Conservation (phyloP, 2,113 vertebrate species). For the Cyanistes caeruleus region DNA sequence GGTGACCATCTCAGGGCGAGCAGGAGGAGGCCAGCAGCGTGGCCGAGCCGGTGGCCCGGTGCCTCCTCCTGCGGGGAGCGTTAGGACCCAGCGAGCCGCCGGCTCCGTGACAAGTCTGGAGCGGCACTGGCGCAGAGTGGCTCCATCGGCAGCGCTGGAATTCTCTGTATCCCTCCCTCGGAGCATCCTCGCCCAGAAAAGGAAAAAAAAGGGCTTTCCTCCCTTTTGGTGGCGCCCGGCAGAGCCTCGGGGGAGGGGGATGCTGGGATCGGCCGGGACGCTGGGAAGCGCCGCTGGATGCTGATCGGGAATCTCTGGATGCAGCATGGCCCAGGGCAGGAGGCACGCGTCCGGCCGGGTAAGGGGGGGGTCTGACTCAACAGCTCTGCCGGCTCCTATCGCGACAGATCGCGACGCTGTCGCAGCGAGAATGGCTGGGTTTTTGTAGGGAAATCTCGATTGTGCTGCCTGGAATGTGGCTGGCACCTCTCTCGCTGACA, state of each 20-base stretch:
- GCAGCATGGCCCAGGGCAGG: constrained; percentile 89
- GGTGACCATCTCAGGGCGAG: background rate
- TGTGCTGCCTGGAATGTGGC: background rate
- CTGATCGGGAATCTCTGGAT: background rate
- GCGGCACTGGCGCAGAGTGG: constrained; percentile 87
- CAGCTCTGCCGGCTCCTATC: background rate
- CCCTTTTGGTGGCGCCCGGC: background rate
- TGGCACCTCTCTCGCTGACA: background rate
- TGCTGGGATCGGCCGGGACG: background rate
- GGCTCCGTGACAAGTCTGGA: constrained; percentile 76
- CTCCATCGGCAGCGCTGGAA: constrained; percentile 81
- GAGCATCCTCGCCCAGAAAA: constrained; percentile 39
- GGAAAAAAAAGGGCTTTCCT: constrained; percentile 10
- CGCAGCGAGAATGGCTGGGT: background rate
- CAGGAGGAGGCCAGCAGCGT: background rate
- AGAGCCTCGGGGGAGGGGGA: background rate
- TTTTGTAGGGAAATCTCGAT: background rate
- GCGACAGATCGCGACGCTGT: background rate
- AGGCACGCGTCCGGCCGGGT: constrained; percentile 87
- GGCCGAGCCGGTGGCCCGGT: background rate
- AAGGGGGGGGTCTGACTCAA: constrained; percentile 57
- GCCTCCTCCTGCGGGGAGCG: constrained; percentile 51
- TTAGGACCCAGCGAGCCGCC: constrained; percentile 86
- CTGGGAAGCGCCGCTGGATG: background rate
- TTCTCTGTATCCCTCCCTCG: constrained; percentile 26